Evolutionary conservation across 2,113 vertebrate species (phyloP), one percentile per base, ranked within the genome.

Genomic region (Rhea pennata): DNA sequence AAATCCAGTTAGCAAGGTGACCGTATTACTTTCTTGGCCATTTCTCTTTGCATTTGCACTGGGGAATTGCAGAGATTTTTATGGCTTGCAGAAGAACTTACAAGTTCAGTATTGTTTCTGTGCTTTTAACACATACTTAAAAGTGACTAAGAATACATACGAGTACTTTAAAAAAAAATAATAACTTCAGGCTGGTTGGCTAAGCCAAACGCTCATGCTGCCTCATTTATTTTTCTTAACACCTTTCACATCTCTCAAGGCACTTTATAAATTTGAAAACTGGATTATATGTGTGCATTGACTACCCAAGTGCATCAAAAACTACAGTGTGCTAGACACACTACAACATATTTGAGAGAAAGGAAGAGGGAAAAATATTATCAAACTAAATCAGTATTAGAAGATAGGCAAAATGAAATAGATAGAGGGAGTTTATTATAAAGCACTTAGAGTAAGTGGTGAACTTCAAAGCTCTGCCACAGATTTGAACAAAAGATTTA

Each of bases 151-250:
- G 72, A 94, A 93, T 93, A 77, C 65, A 26, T 88, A 74, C 42
- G 81, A 81, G 61, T 93, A 77, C 84, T 91, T 87, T 36, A 36
- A 84, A 54, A 92, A 93, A 92, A 97, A 90, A n/a, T n/a, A 42
- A 58, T 91, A 85, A 95, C 89, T 93, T 92, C 6, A 80, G 87
- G 65, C 78, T 88, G 84, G 26, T 70, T 94, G 84, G 75, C 91
- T 95, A 81, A 93, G 92, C 53, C 26, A 87, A 87, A 94, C 89
- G 17, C 81, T 96, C 77, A 89, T 91, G 46, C 88, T 92, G 91
- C 92, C 92, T 96, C 93, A 83, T 87, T 96, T 96, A 93, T 95
- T 97, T 97, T 96, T 96, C 94, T 87, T 94, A 95, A 94, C 95
- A 93, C 94, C 89, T 96, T 96, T 95, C 94, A 88, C 78, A 86